phyloP scores from a whole-genome alignment of 2,113 vertebrate species.

The Heteronetta atricapilla region DNA sequence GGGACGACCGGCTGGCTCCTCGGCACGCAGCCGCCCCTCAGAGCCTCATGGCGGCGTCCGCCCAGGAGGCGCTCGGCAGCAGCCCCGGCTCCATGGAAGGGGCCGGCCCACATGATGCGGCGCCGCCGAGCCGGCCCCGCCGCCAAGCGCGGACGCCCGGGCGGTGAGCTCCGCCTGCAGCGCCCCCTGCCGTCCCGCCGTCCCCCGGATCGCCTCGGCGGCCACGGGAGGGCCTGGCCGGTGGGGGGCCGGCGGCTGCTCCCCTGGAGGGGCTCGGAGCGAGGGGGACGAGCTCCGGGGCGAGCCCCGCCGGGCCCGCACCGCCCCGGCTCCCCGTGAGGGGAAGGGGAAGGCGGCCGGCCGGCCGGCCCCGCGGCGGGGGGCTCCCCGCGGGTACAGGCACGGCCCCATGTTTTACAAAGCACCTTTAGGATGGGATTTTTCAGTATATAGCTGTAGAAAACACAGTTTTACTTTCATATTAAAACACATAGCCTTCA shows the following conservation, averaged over 20 bases:
- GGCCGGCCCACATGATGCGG: slow-evolving; percentile 58
- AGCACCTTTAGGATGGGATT: not conserved
- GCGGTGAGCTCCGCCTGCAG: not conserved
- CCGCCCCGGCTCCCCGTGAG: not conserved
- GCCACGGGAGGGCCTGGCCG: no score
- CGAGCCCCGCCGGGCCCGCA: not conserved
- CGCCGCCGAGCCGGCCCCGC: slow-evolving; percentile 1
- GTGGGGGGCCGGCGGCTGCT: no score
- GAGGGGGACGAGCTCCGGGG: not conserved
- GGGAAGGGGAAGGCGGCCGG: rapidly evolving
- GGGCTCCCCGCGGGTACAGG: rapidly evolving
- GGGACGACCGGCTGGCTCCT: not conserved
- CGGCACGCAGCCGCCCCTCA: slow-evolving; percentile 21
- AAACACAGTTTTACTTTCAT: not conserved
- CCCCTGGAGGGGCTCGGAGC: not conserved
- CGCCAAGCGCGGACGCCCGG: not conserved
- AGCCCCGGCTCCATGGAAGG: slow-evolving; percentile 41
- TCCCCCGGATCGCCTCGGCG: not conserved
- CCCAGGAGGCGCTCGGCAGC: not conserved
- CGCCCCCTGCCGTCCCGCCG: not conserved
- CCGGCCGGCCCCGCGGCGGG: rapidly evolving
- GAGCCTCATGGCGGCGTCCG: slow-evolving; percentile 47
- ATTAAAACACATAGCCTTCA: not conserved
- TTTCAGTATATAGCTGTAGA: not conserved
- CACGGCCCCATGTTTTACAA: rapidly evolving